phyloP scores from a whole-genome alignment of 2,797 vertebrate species.

The Sebastes trivittatus region DNA sequence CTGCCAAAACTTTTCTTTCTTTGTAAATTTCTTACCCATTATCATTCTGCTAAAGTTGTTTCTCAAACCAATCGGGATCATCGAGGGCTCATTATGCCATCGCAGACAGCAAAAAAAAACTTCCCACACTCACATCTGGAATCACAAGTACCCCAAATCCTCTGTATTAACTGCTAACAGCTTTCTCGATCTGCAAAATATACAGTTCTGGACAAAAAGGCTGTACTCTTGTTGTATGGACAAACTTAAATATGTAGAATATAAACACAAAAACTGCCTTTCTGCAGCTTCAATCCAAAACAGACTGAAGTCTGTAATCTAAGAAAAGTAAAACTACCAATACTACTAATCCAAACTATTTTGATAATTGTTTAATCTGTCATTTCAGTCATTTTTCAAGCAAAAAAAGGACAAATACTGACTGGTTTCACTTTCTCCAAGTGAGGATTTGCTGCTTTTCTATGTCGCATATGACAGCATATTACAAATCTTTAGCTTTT shows the following conservation, averaged over 20 bases:
- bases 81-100: background rate
- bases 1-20: background rate
- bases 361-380: no score
- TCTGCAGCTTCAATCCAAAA: background rate
- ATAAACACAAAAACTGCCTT: background rate
- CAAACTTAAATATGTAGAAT: background rate
- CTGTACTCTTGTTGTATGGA: background rate
- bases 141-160: background rate
- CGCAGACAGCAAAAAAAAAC: background rate
- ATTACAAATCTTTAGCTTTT: background rate
- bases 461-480: background rate
- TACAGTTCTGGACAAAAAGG: background rate
- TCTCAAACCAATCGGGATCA: background rate
- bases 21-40: background rate
- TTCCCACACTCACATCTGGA: background rate
- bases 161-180: background rate
- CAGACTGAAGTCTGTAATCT: no score
- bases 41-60: background rate
- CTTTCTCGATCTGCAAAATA: background rate
- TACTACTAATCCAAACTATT: no score
- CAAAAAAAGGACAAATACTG: background rate
- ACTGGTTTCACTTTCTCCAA: background rate
- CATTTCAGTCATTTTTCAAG: background rate
- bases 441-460: background rate
- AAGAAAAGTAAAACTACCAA: no score